A percentile compares a stretch with the other conserved stretches of the same genome.
These are phyloP conservation scores for Volucella zonaria DNA, from an alignment of 2,888 invertebrate genomes.

Conservation along the genomic window DNA sequence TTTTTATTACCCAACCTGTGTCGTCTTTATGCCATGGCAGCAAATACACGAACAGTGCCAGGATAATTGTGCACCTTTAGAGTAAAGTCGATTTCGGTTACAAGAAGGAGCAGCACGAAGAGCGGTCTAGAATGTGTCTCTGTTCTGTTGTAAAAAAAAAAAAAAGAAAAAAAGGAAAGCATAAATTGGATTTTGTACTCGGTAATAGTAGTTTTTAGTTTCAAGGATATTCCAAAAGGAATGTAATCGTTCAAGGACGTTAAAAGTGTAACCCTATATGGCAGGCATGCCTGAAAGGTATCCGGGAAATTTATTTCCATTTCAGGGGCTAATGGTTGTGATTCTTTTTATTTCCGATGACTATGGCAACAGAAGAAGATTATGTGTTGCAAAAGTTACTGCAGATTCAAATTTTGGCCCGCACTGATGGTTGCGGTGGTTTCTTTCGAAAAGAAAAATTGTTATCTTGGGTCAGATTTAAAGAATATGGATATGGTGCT, in stretches of 20 bases:
- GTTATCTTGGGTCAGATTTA: slow-evolving; percentile 18
- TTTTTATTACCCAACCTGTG: slow-evolving; percentile 65
- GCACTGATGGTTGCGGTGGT: not conserved
- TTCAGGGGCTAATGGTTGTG: slow-evolving; percentile 60
- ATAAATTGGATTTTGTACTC: not conserved
- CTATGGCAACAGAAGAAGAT: slow-evolving; percentile 13
- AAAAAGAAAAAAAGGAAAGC: too few relatives aligned
- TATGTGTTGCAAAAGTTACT: slow-evolving; percentile 9
- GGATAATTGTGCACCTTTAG: slow-evolving; percentile 59
- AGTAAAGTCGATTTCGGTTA: slow-evolving; percentile 31
- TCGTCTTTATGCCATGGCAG: slow-evolving; percentile 12
- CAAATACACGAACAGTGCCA: slow-evolving; percentile 36
- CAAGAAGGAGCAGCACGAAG: not conserved
- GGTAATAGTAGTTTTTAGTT: slow-evolving; percentile 35
- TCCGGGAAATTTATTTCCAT: slow-evolving; percentile 47
- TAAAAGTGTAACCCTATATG: slow-evolving; percentile 37
- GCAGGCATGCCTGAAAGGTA: slow-evolving; percentile 7
- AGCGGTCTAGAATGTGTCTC: not conserved
- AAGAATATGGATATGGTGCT: not conserved
- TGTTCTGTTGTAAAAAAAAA: slow-evolving; percentile 26
- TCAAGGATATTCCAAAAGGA: slow-evolving; percentile 63
- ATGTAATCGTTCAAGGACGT: slow-evolving; percentile 69
- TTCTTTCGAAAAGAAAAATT: not conserved
- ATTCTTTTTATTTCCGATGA: slow-evolving; percentile 55
- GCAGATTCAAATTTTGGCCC: not conserved